Base-by-base conservation (phyloP, 2,888 invertebrate species). In the Crepidodera aurea region DNA sequence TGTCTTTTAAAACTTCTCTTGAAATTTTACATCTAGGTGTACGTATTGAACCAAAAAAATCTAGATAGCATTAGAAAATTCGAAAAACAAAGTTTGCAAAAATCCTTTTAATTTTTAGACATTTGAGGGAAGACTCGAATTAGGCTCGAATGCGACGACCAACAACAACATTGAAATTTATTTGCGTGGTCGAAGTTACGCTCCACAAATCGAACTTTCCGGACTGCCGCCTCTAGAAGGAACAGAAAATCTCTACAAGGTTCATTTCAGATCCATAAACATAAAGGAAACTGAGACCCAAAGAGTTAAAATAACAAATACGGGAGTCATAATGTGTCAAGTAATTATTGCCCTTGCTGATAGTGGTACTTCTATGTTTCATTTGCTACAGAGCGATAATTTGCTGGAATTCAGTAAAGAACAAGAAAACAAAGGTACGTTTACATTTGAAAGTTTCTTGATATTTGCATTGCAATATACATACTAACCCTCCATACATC, bases 151-250 rank as follows among this genome's bases (percentile, higher is more conserved):
- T 58, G 59, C 68, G 5, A 46, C 51, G 7, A 42, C 46, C 6
- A 37, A 65, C 8, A 66, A 70, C 34, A 67, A 57, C 46, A 60
- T 67, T 46, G 51, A 56, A 2, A 64, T 84, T 12, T 72, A 75
- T 48, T 62, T 84, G 32, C 64, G 66, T 12, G 84, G 84, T 0
- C 80, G 82, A 65, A 79, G 82, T 29, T 79, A 78, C 54, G 74
- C 83, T 6, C 83, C 84, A n/a, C 78, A 81, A 74, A 74, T 83
- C 32, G 60, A 64, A 12, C 59, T 84, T 15, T 22, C 25, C 7
- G 34, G 27, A 15, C 53, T 79, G 2, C 72, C 82, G 18, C 82
- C 83, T 0, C 32, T 51, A 15, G 51, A 71, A 10, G 65, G 65
- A 12, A 64, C 53, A 18, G 68, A 70, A 1, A 72, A 72, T 40